Evolutionary conservation across 2,797 vertebrate species (phyloP).

Genomic region (Phrynocephalus forsythii): DNA sequence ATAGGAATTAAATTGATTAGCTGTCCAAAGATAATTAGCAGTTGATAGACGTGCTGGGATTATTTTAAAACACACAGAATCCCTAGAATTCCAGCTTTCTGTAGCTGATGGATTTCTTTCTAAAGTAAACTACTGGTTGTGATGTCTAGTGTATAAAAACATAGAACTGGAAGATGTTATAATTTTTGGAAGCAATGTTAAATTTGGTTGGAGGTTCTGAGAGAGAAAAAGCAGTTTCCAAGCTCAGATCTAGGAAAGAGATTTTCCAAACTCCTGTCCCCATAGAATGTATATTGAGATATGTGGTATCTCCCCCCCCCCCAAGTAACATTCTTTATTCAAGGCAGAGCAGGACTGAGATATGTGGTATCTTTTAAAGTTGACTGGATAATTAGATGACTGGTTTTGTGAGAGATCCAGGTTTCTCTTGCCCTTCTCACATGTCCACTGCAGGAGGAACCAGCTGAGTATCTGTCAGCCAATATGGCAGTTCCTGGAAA

Average conservation of each 20-base stretch:
- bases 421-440: neutral
- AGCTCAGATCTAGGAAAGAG: slow-evolving; percentile 37
- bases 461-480: neutral
- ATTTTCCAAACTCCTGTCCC: neutral
- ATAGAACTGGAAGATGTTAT: too few species aligned
- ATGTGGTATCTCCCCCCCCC: too few species aligned
- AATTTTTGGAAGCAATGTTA: too few species aligned
- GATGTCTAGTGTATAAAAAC: slow-evolving; percentile 35
- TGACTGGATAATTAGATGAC: neutral
- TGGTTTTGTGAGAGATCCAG: neutral
- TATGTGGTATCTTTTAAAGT: too few species aligned
- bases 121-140: slow-evolving; percentile 17
- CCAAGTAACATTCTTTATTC: too few species aligned
- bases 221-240: too few species aligned
- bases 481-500: neutral
- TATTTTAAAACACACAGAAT: slow-evolving; percentile 41
- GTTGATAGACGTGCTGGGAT: slow-evolving; percentile 39
- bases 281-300: neutral
- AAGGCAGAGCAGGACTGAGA: neutral
- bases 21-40: slow-evolving; percentile 61
- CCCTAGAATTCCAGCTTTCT: slow-evolving; percentile 51
- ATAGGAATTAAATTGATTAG: slow-evolving; percentile 62
- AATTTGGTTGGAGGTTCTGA: too few species aligned
- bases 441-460: too few species aligned
- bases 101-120: slow-evolving; percentile 40